Evolutionary conservation across 1,140 invertebrate genomes (phyloP), one percentile per base, ranked within the genome.

Genomic region (Eumaeus atala): DNA sequence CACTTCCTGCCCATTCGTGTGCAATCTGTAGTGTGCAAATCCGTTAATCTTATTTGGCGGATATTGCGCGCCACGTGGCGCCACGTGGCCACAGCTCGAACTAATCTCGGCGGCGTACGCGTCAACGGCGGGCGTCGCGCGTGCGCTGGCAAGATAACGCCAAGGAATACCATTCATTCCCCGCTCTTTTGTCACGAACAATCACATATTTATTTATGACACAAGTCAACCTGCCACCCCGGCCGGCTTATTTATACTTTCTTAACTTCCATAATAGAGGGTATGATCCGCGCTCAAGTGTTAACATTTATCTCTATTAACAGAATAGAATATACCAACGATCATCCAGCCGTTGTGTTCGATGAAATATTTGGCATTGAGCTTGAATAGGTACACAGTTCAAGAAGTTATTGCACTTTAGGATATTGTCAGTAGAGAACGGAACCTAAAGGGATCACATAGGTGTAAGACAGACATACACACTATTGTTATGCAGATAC

Each of bases 11-110:
- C 56, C 70, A 82, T 86, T 84, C 77, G 81, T 83, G 83, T 86
- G 81, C 83, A 86, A 86, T 86, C 80, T 86, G 83, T 86, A 86
- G 81, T 84, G 81, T 78, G 79, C 77, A 86, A 84, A 86, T 86
- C 83, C 81, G 83, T 81, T 86, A 86, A 86, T 86, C 83, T 86
- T 73, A 83, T 86, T 86, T 84, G 74, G 83, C 68, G 79, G 80
- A 74, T 67, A 58, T 53, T 47, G 16, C 21, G 54, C 51, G 74
- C 83, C n/a, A 83, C 83, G 83, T 77, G 80, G 79, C 83, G 83
- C 77, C 83, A 81, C 83, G 83, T 86, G 83, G 67, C 83, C 47
- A 40, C 60, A 76, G 83, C 84, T 84, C 77, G 64, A 84, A 84
- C 77, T 86, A 86, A 86, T 86, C 83, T 86, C 67, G 59, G 60